Conservation (phyloP, 1,140 invertebrate genomes). For the Drosophila ambigua region DNA sequence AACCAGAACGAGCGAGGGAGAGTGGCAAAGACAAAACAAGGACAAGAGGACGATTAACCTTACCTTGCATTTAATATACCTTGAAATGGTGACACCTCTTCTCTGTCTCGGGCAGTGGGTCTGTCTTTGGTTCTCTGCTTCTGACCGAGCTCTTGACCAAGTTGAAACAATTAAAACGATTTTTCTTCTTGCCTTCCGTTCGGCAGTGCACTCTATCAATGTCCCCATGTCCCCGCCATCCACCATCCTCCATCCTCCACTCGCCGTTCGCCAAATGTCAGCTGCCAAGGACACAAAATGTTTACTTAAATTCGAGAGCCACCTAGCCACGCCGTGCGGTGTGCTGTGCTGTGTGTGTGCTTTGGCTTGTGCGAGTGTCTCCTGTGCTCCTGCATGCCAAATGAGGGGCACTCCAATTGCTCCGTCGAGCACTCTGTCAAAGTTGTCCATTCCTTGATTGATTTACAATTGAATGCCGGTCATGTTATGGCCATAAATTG, state of each 20-base stretch:
- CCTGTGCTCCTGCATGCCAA: constrained; percentile 17
- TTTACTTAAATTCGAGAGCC: constrained; percentile 28
- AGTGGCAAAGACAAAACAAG: not conserved
- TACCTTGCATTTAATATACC: no score
- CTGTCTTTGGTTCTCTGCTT: constrained; percentile 7
- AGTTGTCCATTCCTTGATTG: constrained; percentile 61
- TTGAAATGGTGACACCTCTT: constrained; percentile 15
- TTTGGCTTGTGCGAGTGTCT: not conserved
- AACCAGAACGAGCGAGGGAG: not conserved
- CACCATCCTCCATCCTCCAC: no score
- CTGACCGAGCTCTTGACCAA: constrained; percentile 51
- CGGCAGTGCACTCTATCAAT: constrained; percentile 32
- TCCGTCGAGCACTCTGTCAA: constrained; percentile 29
- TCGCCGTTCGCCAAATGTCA: constrained; percentile 49
- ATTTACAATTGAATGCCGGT: constrained; percentile 61
- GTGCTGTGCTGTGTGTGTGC: not conserved
- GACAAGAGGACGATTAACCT: no score
- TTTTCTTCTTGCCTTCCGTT: constrained; percentile 31
- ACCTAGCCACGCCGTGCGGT: not conserved
- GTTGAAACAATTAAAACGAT: constrained; percentile 65
- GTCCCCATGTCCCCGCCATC: not conserved
- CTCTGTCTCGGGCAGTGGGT: constrained; percentile 5
- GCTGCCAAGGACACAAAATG: constrained; percentile 54
- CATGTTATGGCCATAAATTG: constrained; percentile 49
- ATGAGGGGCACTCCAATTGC: constrained; percentile 15